Evolutionary conservation across 2,113 vertebrate genomes (phyloP).

Genomic region (Suricata suricatta): DNA sequence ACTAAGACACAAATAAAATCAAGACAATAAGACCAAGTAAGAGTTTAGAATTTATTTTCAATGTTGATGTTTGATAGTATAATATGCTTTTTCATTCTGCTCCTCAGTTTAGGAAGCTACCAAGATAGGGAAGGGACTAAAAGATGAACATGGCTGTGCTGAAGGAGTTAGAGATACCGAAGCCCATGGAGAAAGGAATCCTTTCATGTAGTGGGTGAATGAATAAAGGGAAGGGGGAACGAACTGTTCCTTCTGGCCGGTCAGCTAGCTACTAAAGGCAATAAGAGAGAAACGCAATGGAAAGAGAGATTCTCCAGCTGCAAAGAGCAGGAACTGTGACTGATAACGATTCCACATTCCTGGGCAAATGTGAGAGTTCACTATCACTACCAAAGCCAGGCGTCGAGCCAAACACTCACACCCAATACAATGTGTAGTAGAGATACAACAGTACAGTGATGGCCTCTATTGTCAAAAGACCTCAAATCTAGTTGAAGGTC

Average conservation of each 20-base stretch:
- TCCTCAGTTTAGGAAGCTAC: background rate
- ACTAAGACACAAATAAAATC: background rate
- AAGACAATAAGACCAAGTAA: background rate
- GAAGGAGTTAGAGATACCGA: background rate
- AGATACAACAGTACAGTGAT: background rate
- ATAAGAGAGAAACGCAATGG: background rate
- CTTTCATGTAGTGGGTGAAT: background rate
- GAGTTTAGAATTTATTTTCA: background rate
- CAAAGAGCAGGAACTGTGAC: background rate
- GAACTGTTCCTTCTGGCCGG: too few species aligned
- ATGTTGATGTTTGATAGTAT: background rate
- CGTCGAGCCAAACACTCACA: background rate
- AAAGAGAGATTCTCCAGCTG: background rate
- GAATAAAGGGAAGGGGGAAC: background rate
- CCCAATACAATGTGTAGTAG: background rate
- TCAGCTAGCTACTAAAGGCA: background rate
- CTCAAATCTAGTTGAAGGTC: background rate
- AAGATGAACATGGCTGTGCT: background rate
- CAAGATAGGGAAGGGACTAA: background rate
- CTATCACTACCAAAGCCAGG: background rate
- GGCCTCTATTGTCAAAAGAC: background rate
- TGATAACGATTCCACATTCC: background rate
- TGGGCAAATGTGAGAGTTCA: background rate
- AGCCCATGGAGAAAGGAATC: background rate
- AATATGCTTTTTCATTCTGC: background rate